A percentile compares a stretch with the other conserved stretches of the same genome.
Conservation (phyloP, 2,888 invertebrate genomes). For the Yponomeuta sedellus region DNA sequence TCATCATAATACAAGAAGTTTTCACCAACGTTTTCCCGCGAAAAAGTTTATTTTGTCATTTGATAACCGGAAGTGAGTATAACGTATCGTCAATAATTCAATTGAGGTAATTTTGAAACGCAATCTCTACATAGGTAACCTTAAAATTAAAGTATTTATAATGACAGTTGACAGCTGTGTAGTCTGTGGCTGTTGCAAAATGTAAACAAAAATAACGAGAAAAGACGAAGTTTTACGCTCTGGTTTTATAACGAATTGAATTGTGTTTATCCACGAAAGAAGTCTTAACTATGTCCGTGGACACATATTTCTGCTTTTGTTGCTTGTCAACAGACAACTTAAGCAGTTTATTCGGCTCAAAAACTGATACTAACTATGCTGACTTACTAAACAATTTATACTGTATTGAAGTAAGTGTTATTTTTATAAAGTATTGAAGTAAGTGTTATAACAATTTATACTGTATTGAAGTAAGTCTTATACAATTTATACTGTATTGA, state of each 20-base stretch:
- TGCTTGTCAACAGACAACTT: constrained; percentile 29
- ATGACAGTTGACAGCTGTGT: too few species aligned
- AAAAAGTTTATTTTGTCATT: too few species aligned
- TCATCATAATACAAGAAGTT: too few species aligned
- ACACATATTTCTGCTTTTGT: constrained; percentile 30
- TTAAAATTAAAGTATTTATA: too few species aligned
- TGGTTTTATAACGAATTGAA: too few species aligned
- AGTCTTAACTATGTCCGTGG: constrained; percentile 25
- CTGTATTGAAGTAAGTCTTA: constrained; percentile 20
- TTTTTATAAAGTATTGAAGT: constrained; percentile 21
- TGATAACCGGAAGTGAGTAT: too few species aligned
- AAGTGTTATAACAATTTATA: constrained; percentile 20
- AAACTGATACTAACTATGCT: constrained; percentile 19
- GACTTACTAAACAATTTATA: constrained; percentile 20
- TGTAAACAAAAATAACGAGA: background rate
- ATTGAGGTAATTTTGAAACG: too few species aligned
- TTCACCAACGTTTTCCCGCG: too few species aligned
- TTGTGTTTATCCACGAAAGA: background rate
- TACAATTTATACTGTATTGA: too few species aligned
- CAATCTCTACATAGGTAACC: too few species aligned
- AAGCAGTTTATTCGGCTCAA: constrained; percentile 21
- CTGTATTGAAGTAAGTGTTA: constrained; percentile 20
- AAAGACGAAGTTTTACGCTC: background rate
- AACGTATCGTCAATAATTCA: too few species aligned
- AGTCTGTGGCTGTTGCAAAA: background rate